Evolutionary conservation across 2,113 vertebrate genomes (phyloP).

Genomic region (Onychostoma macrolepis): DNA sequence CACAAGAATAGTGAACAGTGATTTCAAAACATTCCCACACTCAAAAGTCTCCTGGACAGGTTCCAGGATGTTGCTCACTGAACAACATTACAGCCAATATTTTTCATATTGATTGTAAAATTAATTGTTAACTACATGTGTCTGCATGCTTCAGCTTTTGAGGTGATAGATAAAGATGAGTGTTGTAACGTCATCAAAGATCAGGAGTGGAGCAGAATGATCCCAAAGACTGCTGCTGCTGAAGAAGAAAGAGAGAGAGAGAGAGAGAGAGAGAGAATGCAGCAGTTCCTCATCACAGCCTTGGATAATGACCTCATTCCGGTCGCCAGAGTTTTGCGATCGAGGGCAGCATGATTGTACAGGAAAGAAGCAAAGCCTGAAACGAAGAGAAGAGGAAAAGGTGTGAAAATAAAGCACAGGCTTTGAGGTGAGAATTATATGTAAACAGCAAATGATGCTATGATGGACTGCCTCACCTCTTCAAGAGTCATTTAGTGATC

Average conservation of each 20-base stretch:
- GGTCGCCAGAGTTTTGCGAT: slow-evolving; percentile 33
- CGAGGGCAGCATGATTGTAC: slow-evolving; percentile 19
- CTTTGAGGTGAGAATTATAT: not conserved
- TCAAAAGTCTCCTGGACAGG: not conserved
- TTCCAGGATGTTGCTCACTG: slow-evolving; percentile 16
- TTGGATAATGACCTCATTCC: slow-evolving; percentile 37
- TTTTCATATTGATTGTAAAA: slow-evolving; percentile 25
- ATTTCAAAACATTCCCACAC: slow-evolving; percentile 22
- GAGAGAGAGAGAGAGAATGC: not conserved
- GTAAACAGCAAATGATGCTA: not conserved
- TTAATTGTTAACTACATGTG: slow-evolving; percentile 40
- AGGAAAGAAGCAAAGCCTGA: not conserved
- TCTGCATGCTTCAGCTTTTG: slow-evolving; percentile 12
- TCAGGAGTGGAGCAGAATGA: not conserved
- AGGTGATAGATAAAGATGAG: not conserved
- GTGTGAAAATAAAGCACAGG: not conserved
- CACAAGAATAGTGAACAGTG: not conserved
- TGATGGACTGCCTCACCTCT: not conserved
- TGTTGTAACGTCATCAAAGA: slow-evolving; percentile 10
- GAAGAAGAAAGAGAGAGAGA: not conserved
- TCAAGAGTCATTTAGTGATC: not conserved
- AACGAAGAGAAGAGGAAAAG: not conserved
- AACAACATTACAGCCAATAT: slow-evolving; percentile 1
- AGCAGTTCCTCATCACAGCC: slow-evolving; percentile 23
- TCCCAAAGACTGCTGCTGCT: not conserved